phyloP scores from a whole-genome alignment of 2,797 vertebrate species.

The Eleutherodactylus coqui region DNA sequence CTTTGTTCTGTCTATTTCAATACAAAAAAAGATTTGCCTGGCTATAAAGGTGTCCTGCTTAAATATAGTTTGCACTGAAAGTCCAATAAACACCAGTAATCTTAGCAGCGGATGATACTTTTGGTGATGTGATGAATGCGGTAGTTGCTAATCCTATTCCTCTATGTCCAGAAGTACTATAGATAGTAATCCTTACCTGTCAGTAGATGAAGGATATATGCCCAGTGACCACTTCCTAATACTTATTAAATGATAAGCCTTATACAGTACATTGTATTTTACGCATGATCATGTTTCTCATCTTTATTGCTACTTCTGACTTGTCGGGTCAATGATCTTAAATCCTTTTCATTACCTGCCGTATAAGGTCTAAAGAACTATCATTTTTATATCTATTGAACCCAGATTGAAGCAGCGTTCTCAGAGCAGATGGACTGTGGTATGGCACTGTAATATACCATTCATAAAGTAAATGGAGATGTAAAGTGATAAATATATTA shows the following conservation, averaged over 20 bases:
- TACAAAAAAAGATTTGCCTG: not conserved
- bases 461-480: not conserved
- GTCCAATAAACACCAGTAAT: not conserved
- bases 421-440: not conserved
- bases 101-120: not conserved
- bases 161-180: not conserved
- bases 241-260: not conserved
- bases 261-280: not conserved
- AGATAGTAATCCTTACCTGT: not conserved
- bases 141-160: not conserved
- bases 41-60: not conserved
- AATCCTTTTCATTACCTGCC: conserved; percentile 5
- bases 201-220: not conserved
- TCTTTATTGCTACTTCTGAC: conserved; percentile 6
- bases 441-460: not conserved
- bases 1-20: not conserved
- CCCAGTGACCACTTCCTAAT: not conserved
- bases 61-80: not conserved
- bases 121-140: not conserved
- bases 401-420: not conserved
- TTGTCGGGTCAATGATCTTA: conserved; percentile 1
- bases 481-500: not conserved
- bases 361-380: not conserved
- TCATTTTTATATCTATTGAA: not conserved
- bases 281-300: not conserved